phyloP scores from a whole-genome alignment of 2,888 invertebrate genomes.

The Cordilura impudica region DNA sequence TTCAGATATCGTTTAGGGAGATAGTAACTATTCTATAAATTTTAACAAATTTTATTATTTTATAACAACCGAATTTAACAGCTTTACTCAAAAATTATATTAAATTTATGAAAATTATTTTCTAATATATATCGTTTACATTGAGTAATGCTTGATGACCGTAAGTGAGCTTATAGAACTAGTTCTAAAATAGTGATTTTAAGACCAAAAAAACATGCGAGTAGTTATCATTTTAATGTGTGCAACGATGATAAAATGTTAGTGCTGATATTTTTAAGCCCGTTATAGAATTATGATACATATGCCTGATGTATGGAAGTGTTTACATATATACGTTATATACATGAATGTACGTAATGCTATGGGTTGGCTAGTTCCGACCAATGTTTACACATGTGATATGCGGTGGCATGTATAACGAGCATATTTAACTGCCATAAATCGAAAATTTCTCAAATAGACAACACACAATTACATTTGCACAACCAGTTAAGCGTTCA shows the following conservation, averaged over 20 bases:
- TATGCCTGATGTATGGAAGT: too few relatives aligned
- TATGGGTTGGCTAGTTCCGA: conserved; percentile 27
- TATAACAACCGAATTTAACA: too few relatives aligned
- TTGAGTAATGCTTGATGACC: conserved; percentile 5
- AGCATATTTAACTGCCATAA: conserved; percentile 2
- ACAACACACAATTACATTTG: background rate
- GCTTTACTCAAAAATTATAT: too few relatives aligned
- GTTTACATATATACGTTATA: conserved; percentile 23
- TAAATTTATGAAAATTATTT: too few relatives aligned
- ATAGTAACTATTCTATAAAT: too few relatives aligned
- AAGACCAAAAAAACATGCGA: too few relatives aligned
- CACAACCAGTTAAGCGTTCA: background rate
- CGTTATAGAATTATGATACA: too few relatives aligned
- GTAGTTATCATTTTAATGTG: conserved; percentile 24
- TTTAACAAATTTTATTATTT: too few relatives aligned
- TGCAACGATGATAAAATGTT: conserved; percentile 25
- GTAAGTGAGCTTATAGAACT: background rate
- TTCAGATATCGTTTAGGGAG: too few relatives aligned
- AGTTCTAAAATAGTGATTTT: too few relatives aligned
- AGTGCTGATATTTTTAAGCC: conserved; percentile 15
- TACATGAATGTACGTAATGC: background rate
- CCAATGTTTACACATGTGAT: conserved; percentile 47
- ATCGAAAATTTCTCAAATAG: conserved; percentile 8
- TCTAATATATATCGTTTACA: too few relatives aligned
- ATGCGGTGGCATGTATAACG: conserved; percentile 14